phyloP scores from a whole-genome alignment of 2,797 vertebrate species.

The Eutrigla gurnardus region DNA sequence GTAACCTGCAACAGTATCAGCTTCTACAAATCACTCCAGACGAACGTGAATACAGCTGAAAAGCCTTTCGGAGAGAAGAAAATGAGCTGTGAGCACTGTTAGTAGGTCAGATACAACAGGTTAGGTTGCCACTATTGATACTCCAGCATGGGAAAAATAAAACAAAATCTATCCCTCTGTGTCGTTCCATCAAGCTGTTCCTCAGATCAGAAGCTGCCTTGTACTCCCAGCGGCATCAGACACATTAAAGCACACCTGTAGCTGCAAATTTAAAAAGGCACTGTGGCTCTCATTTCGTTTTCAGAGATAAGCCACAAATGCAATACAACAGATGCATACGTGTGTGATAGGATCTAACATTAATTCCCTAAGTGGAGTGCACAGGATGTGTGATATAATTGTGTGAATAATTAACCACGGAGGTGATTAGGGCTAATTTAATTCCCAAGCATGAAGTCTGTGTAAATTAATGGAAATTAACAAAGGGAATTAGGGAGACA shows the following conservation, averaged over 20 bases:
- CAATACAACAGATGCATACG: neutral
- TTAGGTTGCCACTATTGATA: neutral
- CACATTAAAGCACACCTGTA: slow-evolving; percentile 25
- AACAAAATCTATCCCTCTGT: neutral
- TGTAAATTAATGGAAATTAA: neutral
- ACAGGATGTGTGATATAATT: slow-evolving; percentile 10
- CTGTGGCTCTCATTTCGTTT: neutral
- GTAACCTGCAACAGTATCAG: neutral
- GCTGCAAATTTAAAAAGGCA: neutral
- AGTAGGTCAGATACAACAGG: neutral
- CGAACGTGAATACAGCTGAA: neutral
- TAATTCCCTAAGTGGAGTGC: neutral
- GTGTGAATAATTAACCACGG: slow-evolving; percentile 25
- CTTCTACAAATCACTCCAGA: neutral
- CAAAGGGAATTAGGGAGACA: neutral
- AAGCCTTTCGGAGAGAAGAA: neutral
- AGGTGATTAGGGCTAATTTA: slow-evolving; percentile 4
- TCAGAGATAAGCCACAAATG: neutral
- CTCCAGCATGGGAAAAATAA: neutral
- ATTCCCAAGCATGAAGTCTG: neutral
- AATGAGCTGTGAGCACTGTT: too few relatives aligned
- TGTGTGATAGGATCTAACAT: slow-evolving; percentile 15
- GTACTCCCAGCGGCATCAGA: neutral
- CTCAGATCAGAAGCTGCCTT: slow-evolving; percentile 22
- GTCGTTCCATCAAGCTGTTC: neutral